phyloP scores from a whole-genome alignment of 2,888 invertebrate genomes.

The Andrena bucephala region DNA sequence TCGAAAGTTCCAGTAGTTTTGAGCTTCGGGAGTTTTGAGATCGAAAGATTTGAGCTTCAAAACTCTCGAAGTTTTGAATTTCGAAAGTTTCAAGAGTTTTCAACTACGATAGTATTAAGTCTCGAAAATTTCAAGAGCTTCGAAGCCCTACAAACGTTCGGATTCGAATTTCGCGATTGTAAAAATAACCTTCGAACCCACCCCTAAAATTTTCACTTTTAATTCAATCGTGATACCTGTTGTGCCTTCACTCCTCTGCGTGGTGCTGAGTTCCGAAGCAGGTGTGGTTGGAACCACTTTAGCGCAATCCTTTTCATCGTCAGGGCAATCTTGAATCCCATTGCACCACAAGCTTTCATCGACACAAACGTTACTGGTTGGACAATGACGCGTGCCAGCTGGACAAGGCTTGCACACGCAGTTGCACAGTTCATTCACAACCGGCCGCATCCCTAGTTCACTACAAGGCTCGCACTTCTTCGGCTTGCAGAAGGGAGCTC shows the following conservation, averaged over 20 bases:
- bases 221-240: slow-evolving; percentile 16
- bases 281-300: slow-evolving; percentile 70
- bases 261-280: slow-evolving; percentile 3
- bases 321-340: slow-evolving; percentile 92
- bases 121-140: too few relatives aligned
- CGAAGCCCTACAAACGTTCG: too few relatives aligned
- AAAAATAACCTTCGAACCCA: too few relatives aligned
- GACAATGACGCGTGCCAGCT: slow-evolving; percentile 89
- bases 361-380: slow-evolving; percentile 91
- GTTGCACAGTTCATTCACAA: slow-evolving; percentile 88
- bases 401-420: slow-evolving; percentile 92
- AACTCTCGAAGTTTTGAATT: too few relatives aligned
- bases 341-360: slow-evolving; percentile 91
- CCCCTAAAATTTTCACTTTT: neutral
- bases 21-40: too few relatives aligned
- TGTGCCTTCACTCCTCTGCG: slow-evolving; percentile 33
- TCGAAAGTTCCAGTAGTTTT: too few relatives aligned
- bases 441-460: slow-evolving; percentile 87
- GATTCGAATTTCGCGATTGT: too few relatives aligned
- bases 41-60: too few relatives aligned
- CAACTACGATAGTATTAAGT: too few relatives aligned
- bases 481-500: slow-evolving; percentile 89
- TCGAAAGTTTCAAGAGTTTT: too few relatives aligned
- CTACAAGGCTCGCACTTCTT: slow-evolving; percentile 90
- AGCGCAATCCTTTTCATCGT: slow-evolving; percentile 91